These are phyloP conservation scores for Trachops cirrhosus DNA, from an alignment of 2,797 vertebrate genomes.

Conservation along the genomic window DNA sequence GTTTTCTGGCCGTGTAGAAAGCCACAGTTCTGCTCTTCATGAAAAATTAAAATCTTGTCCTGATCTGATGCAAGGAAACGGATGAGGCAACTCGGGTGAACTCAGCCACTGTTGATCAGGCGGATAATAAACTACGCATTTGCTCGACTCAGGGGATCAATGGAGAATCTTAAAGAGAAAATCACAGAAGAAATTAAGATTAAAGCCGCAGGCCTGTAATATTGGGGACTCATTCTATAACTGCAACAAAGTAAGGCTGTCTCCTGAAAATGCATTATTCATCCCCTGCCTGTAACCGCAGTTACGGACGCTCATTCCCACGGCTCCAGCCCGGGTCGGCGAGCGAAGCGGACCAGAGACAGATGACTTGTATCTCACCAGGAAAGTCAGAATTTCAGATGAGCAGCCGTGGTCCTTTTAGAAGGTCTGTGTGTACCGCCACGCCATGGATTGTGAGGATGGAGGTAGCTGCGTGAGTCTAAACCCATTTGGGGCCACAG, in stretches of 20 bases:
- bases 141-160: neutral
- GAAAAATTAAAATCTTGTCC: slow-evolving; percentile 80
- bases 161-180: slow-evolving; percentile 63
- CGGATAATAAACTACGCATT: slow-evolving; percentile 45
- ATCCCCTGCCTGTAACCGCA: slow-evolving; percentile 42
- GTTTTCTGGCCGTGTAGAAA: slow-evolving; percentile 80
- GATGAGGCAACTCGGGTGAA: slow-evolving; percentile 60
- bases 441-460: neutral
- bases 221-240: slow-evolving; percentile 34
- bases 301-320: neutral
- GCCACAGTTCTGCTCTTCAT: slow-evolving; percentile 76
- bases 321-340: neutral
- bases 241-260: slow-evolving; percentile 39
- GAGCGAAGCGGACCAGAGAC: neutral
- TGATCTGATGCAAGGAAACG: slow-evolving; percentile 73
- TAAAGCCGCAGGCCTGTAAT: slow-evolving; percentile 71
- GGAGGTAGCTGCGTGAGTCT: neutral
- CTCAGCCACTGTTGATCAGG: slow-evolving; percentile 36
- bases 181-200: slow-evolving; percentile 70
- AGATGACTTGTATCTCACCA: neutral
- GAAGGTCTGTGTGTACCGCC: neutral
- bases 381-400: slow-evolving; percentile 55
- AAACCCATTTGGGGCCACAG: slow-evolving; percentile 1
- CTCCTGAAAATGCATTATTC: slow-evolving; percentile 70
- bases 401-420: neutral